A percentile compares a stretch with the other conserved stretches of the same genome.
Conservation (phyloP, 2,113 vertebrate species). For the Nyctereutes procyonoides region DNA sequence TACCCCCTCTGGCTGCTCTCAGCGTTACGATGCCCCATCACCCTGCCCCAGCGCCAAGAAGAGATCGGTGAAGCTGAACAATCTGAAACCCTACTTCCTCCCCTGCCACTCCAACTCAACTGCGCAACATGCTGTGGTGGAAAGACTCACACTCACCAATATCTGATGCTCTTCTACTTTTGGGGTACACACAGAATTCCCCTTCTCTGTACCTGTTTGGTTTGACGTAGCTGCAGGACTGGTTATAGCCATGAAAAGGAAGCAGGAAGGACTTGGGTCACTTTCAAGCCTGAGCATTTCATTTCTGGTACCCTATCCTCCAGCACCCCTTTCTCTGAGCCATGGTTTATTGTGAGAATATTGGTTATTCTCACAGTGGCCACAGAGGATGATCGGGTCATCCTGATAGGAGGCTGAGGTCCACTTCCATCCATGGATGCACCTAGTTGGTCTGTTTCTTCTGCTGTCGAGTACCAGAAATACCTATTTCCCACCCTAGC, state of each 20-base stretch:
- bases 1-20: background rate
- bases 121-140: fast-evolving
- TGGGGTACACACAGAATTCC: background rate
- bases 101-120: background rate
- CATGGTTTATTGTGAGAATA: too few species aligned
- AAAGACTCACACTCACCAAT: fast-evolving
- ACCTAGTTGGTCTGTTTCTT: background rate
- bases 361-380: too few species aligned
- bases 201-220: background rate
- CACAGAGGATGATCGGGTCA: background rate
- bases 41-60: background rate
- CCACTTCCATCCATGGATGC: too few species aligned
- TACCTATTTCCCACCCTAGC: background rate
- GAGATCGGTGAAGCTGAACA: background rate
- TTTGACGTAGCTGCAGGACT: fast-evolving
- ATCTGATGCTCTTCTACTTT: background rate
- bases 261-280: fast-evolving
- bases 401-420: background rate
- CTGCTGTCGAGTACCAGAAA: background rate
- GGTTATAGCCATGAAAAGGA: background rate
- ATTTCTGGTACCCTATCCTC: background rate
- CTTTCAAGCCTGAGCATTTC: too few species aligned
- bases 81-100: background rate
- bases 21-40: fast-evolving
- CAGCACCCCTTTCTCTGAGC: background rate